Percentiles rank a stretch among this genome's conserved stretches.
Evolutionary conservation across 2,797 vertebrate species (phyloP).

Genomic region (Smutsia temminckii): DNA sequence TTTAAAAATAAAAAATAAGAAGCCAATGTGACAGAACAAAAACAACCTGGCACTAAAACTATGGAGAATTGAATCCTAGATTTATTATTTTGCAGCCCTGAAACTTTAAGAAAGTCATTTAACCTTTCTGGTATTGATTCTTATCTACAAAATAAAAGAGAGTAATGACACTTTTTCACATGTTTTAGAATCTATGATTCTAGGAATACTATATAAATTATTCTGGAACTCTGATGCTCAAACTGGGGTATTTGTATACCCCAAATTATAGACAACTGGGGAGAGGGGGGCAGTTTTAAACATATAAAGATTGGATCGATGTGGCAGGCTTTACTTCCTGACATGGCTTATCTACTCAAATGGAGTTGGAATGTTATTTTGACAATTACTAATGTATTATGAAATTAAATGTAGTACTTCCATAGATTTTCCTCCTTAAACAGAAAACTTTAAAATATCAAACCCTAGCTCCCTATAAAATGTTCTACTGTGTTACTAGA

Average conservation of each 20-base stretch:
- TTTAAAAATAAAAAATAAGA: conserved; percentile 40
- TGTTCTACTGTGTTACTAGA: not conserved
- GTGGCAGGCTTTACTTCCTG: not conserved
- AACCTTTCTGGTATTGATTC: not conserved
- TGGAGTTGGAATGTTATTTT: not conserved
- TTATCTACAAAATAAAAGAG: conserved; percentile 21
- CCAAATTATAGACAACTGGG: not conserved
- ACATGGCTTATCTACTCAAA: not conserved
- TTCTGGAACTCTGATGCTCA: not conserved
- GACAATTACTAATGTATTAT: not conserved
- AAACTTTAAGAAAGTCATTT: not conserved
- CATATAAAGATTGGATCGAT: not conserved
- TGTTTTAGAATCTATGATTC: not conserved
- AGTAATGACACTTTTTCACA: not conserved
- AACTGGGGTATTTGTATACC: not conserved
- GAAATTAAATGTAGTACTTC: not conserved
- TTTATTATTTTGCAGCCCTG: not conserved
- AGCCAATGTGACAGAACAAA: not conserved
- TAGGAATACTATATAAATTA: not conserved
- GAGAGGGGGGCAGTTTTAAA: not conserved
- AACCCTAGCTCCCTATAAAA: not conserved
- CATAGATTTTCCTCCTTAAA: not conserved
- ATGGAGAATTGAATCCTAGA: not conserved
- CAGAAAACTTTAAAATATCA: conserved; percentile 19
- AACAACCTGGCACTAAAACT: not conserved